Evolutionary conservation across 2,888 invertebrate genomes (phyloP).

Genomic region (Pantelozetes paolii): DNA sequence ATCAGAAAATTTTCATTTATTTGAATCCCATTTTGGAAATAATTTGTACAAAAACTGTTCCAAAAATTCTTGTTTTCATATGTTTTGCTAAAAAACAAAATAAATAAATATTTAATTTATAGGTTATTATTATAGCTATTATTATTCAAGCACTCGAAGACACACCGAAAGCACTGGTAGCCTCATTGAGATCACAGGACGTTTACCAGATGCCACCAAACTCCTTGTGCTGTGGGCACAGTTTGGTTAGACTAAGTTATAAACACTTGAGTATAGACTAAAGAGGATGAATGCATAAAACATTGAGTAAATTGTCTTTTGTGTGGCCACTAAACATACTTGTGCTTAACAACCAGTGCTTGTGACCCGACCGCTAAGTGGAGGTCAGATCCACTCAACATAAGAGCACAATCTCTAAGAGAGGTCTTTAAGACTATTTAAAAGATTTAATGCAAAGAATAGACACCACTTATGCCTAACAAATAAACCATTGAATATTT

Average conservation of each 20-base stretch:
- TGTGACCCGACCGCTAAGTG: slow-evolving; percentile 13
- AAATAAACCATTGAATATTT: too few species aligned
- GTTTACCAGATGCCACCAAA: slow-evolving; percentile 8
- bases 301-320: background rate
- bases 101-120: slow-evolving; percentile 12
- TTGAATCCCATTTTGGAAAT: too few species aligned
- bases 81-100: background rate
- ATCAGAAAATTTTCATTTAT: too few species aligned
- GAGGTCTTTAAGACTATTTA: too few species aligned
- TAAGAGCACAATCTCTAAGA: background rate
- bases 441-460: too few species aligned
- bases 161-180: background rate
- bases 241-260: background rate
- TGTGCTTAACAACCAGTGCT: too few species aligned
- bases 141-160: slow-evolving; percentile 7
- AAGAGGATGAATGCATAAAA: too few species aligned
- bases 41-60: too few species aligned
- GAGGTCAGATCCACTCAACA: slow-evolving; percentile 13
- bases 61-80: background rate
- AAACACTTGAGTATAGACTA: background rate
- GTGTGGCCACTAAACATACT: slow-evolving; percentile 4
- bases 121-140: slow-evolving; percentile 1
- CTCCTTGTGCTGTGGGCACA: background rate
- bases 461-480: too few species aligned
- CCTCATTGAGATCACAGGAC: background rate